Base-by-base conservation (phyloP, 2,888 invertebrate genomes). In the Dioctria rufipes region DNA sequence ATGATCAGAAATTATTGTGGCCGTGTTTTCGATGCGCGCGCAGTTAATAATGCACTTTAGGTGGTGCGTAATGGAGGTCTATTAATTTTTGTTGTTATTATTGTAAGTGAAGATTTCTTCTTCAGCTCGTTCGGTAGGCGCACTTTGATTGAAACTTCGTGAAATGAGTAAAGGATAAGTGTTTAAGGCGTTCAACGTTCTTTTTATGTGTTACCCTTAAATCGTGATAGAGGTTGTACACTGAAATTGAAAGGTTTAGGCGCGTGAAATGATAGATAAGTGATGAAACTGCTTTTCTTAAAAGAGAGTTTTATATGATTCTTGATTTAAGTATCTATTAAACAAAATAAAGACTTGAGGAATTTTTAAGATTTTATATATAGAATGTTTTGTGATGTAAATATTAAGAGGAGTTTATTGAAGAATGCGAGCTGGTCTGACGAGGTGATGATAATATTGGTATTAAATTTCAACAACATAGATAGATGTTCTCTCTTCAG, bases 1-100 rank as follows among this genome's bases (percentile, higher is more conserved):
- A 77, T 77, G 13, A 49, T 63, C 63, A n/a, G 9, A 77, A 63
- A 77, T 43, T 42, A 63, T 63, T 77, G 11, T 25, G 73, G 37
- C 69, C 58, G 43, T 13, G 39, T 58, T 58, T 54, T 43, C 49
- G 37, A 77, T 37, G 73, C 73, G 73, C 61, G 13, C 77, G 51
- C 49, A 61, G 51, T 65, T 78, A 66, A 78, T 78, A 42, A 66
- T 78, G 78, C 78, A 78, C 78, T 78, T 78, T 78, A 66, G 78
- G 54, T 63, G 51, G 51, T 78, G 54, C 13, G 66, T 78, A 78
- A 78, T 78, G 78, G 78, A 78, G 13, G 78, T 66, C 78, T 78
- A 78, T 78, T 78, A 78, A 78, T 78, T 78, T 78, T 78, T 78
- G 4, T 11, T 51, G 51, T n/a, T 51, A 4, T 25, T 6, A 49